These are phyloP conservation scores for Perdix hodgsoniae DNA, from an alignment of 2,797 vertebrate genomes.

Conservation along the genomic window DNA sequence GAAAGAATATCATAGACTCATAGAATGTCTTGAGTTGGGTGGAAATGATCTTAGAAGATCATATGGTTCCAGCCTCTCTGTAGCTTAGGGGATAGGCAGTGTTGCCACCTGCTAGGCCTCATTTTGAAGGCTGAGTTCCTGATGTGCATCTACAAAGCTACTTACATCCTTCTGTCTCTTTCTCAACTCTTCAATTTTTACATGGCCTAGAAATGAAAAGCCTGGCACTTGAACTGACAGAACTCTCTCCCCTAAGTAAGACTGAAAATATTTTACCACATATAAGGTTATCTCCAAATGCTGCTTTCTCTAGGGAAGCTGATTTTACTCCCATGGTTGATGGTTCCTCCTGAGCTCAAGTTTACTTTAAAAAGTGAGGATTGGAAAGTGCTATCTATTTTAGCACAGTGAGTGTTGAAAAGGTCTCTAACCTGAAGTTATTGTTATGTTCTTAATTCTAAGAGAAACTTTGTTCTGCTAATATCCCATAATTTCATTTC, in stretches of 20 bases:
- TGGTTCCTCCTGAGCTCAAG: neutral
- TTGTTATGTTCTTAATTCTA: neutral
- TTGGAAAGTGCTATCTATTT: neutral
- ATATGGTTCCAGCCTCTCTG: neutral
- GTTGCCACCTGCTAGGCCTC: neutral
- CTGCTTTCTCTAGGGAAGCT: neutral
- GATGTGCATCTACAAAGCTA: neutral
- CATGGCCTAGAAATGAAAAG: neutral
- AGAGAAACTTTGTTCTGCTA: neutral
- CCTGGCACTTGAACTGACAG: neutral
- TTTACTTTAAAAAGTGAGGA: neutral
- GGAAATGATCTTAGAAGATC: neutral
- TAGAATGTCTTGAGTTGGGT: neutral
- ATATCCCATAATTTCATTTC: neutral
- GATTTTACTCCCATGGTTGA: fast-evolving
- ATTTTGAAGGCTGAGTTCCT: neutral
- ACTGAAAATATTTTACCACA: neutral
- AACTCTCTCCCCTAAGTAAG: neutral
- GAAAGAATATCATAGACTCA: neutral
- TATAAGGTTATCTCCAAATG: neutral
- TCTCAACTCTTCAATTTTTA: neutral
- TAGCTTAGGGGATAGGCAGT: neutral
- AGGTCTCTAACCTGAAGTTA: neutral
- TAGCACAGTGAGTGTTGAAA: neutral
- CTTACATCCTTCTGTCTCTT: neutral